A percentile compares a stretch with the other conserved stretches of the same genome.
Conservation (phyloP, 2,113 vertebrate genomes). For the Danionella cerebrum region DNA sequence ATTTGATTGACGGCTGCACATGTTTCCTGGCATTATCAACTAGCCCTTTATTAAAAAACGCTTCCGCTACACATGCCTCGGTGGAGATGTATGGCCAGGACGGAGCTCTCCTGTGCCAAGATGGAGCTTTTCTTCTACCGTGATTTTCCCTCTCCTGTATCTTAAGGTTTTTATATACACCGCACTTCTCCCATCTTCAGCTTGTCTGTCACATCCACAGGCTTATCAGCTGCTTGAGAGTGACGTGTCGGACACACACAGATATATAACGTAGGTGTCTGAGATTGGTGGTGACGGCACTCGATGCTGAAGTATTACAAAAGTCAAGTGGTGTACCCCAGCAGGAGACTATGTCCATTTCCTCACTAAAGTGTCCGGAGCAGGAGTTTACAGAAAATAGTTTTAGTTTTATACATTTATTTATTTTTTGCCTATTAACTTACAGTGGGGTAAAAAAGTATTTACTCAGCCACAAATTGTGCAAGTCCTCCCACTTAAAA, state of each 20-base stretch:
- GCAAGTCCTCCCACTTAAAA: too few species aligned
- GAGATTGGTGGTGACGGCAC: not conserved
- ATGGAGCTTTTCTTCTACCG: not conserved
- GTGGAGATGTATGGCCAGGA: not conserved
- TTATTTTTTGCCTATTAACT: too few species aligned
- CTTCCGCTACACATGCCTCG: not conserved
- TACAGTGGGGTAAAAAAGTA: too few species aligned
- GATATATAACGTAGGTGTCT: not conserved
- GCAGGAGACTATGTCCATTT: not conserved
- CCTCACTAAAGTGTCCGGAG: too few species aligned
- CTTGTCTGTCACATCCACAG: slow-evolving; percentile 8
- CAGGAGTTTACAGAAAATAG: too few species aligned
- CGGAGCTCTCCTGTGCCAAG: not conserved
- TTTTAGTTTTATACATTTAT: too few species aligned
- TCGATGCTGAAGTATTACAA: not conserved
- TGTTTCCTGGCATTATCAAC: not conserved
- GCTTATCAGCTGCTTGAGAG: not conserved
- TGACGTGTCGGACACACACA: not conserved
- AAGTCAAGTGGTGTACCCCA: not conserved
- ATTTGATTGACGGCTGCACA: too few species aligned
- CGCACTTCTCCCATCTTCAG: not conserved
- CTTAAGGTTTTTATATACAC: too few species aligned
- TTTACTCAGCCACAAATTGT: too few species aligned
- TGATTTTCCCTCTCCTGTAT: not conserved
- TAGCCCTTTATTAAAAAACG: not conserved